Conservation (phyloP, 2,113 vertebrate genomes). For the Ictidomys tridecemlineatus region DNA sequence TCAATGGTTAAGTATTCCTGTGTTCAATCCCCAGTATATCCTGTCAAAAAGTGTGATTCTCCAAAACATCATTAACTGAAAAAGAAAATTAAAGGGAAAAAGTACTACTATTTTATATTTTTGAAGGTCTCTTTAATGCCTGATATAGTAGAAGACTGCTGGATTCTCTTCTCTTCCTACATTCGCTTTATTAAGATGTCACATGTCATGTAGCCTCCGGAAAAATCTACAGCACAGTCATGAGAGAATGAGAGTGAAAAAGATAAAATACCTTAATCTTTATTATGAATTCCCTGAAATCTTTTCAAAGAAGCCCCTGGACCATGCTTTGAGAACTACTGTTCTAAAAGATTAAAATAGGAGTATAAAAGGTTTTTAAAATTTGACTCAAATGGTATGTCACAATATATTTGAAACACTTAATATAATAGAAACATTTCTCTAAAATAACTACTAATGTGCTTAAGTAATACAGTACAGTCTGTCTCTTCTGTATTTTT, state of each 20-base stretch:
- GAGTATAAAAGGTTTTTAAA: not conserved
- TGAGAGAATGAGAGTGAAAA: conserved; percentile 34
- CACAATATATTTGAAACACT: not conserved
- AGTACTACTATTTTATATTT: not conserved
- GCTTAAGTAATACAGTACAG: not conserved
- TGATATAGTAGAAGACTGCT: not conserved
- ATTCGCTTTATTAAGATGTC: conserved; percentile 6
- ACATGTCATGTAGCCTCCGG: not conserved
- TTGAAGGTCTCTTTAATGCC: not conserved
- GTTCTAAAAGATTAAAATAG: conserved; percentile 5
- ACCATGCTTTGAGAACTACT: conserved; percentile 2
- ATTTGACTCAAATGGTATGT: not conserved
- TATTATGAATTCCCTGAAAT: not conserved
- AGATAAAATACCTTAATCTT: not conserved
- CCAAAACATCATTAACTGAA: not conserved
- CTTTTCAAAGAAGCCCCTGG: not conserved
- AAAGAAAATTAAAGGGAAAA: not conserved
- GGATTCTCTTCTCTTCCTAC: conserved; percentile 1
- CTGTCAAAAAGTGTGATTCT: not conserved
- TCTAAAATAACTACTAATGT: conserved; percentile 1
- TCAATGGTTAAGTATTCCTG: no score
- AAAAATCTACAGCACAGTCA: not conserved
- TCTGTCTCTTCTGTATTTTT: not conserved
- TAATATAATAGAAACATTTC: not conserved
- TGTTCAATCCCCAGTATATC: no score